Percentiles rank a stretch among this genome's conserved stretches.
Conservation (phyloP, 2,888 invertebrate genomes). For the Incurvaria masculella region DNA sequence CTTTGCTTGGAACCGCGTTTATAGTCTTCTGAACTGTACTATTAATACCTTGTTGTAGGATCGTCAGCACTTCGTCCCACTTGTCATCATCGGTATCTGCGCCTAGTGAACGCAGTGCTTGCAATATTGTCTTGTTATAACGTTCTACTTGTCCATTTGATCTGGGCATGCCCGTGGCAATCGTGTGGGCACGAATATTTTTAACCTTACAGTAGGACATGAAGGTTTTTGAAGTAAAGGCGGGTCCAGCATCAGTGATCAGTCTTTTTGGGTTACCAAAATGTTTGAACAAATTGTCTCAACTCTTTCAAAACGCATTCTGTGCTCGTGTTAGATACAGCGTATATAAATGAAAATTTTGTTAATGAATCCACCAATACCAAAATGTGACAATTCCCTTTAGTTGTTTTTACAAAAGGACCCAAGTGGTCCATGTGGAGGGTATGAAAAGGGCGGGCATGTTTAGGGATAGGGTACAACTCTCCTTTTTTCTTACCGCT, state of each 20-base stretch:
- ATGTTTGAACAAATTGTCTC: slow-evolving; percentile 8
- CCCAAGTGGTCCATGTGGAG: slow-evolving; percentile 16
- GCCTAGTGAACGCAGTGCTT: slow-evolving; percentile 1
- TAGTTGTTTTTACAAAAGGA: slow-evolving; percentile 11
- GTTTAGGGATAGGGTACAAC: slow-evolving; percentile 1
- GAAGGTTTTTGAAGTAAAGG: slow-evolving; percentile 15
- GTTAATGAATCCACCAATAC: slow-evolving; percentile 9
- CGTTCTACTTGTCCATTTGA: slow-evolving; percentile 16
- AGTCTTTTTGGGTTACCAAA: slow-evolving; percentile 13
- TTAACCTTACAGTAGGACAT: neutral
- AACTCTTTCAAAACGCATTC: slow-evolving; percentile 3
- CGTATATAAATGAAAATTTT: slow-evolving; percentile 9
- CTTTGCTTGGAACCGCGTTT: slow-evolving; percentile 14
- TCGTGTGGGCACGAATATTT: slow-evolving; percentile 4
- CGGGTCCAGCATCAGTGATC: slow-evolving; percentile 14
- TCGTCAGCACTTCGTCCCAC: slow-evolving; percentile 14
- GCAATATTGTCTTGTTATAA: slow-evolving; percentile 12
- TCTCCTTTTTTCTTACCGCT: slow-evolving; percentile 5
- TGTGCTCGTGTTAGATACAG: slow-evolving; percentile 6
- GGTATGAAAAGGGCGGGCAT: slow-evolving; percentile 2
- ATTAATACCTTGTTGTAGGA: slow-evolving; percentile 16
- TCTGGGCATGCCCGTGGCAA: slow-evolving; percentile 14
- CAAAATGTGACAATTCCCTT: slow-evolving; percentile 7
- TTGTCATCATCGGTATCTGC: slow-evolving; percentile 7
- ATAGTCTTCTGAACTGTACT: slow-evolving; percentile 14